Evolutionary conservation across 2,888 invertebrate species (phyloP), one percentile per base, ranked within the genome.

Genomic region (Drosophila nr. fundita): DNA sequence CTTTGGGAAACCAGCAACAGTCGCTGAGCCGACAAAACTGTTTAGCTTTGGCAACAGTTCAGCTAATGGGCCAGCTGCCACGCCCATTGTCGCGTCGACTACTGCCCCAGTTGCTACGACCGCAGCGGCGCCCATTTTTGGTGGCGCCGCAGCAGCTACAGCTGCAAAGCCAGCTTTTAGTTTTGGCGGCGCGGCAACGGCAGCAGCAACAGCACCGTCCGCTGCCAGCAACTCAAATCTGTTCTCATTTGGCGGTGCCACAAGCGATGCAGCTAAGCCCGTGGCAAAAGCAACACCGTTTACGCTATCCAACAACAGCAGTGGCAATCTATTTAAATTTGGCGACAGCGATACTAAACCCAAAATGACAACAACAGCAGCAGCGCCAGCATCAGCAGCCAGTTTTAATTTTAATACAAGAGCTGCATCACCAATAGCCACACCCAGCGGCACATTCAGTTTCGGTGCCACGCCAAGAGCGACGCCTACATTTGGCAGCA

Each of bases 401-500:
- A 40, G 3, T 32, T 60, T 69, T 18, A 60, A 8, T 27, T 69
- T 69, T n/a, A 53, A 29, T 60, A 30, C 62, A 57, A 7, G 54
- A 42, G 4, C 61, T 40, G 40, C 62, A 60, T 1, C 61, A 38
- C 13, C 65, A 53, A 18, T 40, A 21, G 2, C 59, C 2, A 13
- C n/a, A 29, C 0, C 42, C 32, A 7, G 45, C 42, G 29, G 8
- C 7, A 15, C 60, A 6, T 77, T 73, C 8, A 59, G 21, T 49
- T 78, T 78, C 11, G 65, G 36, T 65, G 59, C 45, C 2, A 1
- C 49, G 2, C 13, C 63, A 15, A 68, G 60, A 11, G 59, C 49
- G 29, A 57, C 72, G 27, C 38, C 75, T 7, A 54, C 62, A 8
- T 78, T 80, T 69, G 76, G 77, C 29, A 55, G 54, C 27, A 62